phyloP scores from a whole-genome alignment of 1,140 invertebrate species.

The Wasmannia auropunctata region DNA sequence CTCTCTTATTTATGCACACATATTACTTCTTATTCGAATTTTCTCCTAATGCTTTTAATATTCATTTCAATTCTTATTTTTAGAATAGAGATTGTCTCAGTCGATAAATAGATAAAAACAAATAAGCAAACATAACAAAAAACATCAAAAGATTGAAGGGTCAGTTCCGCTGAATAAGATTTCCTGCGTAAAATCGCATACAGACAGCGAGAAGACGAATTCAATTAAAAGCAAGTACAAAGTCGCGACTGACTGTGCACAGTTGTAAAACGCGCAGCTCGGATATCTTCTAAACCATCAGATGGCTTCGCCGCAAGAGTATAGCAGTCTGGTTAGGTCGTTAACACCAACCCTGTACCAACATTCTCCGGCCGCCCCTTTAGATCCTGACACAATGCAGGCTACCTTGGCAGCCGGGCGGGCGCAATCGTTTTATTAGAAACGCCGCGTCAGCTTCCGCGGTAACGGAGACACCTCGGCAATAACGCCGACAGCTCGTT shows the following conservation, averaged over 20 bases:
- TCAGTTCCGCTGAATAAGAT: neutral
- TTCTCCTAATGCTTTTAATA: neutral
- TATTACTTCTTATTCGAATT: neutral
- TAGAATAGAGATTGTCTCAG: neutral
- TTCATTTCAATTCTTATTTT: neutral
- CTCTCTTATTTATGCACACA: neutral
- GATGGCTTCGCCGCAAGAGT: constrained; percentile 66
- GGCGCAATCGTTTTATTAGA: constrained; percentile 81
- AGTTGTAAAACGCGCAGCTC: constrained; percentile 10
- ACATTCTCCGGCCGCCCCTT: constrained; percentile 60
- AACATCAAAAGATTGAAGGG: neutral
- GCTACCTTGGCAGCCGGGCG: constrained; percentile 65
- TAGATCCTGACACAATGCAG: constrained; percentile 69
- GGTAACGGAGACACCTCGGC: constrained; percentile 81
- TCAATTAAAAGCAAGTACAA: constrained; percentile 30
- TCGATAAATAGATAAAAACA: neutral
- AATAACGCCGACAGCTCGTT: constrained; percentile 83
- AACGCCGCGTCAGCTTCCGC: constrained; percentile 81
- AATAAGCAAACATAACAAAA: neutral
- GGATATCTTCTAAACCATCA: constrained; percentile 26
- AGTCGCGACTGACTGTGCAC: neutral
- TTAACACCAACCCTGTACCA: constrained; percentile 71
- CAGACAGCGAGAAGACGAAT: neutral
- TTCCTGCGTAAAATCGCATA: neutral
- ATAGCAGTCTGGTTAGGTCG: constrained; percentile 64